Evolutionary conservation across 2,888 invertebrate genomes (phyloP), one percentile per base, ranked within the genome.

Genomic region (Salpingus planirostris): DNA sequence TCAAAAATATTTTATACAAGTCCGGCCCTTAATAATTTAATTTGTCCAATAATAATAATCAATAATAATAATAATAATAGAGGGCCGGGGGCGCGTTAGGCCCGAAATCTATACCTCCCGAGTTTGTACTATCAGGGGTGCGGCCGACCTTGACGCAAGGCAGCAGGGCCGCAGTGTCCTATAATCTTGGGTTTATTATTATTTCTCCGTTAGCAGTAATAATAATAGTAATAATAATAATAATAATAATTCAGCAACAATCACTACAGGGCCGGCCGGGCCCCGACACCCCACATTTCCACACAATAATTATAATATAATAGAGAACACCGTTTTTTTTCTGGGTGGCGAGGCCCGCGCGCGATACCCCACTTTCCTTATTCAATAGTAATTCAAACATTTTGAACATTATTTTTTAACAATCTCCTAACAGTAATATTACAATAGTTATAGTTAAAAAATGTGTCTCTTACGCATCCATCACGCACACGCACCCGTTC

Each of bases 1-100:
- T 74, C 73, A 75, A 74, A 74, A 74, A 74, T 74, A 74, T 71
- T 71, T 67, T 68, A 67, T 66, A 63, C 62, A 62, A 45, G 33
- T 44, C 50, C 51, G 52, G 49, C 45, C 40, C 7, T 4, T 23
- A 28, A 40, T 41, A 39, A 29, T 31, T 35, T n/a, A n/a, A n/a
- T n/a, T n/a, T n/a, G n/a, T n/a, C n/a, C n/a, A n/a, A n/a, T n/a
- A n/a, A n/a, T n/a, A n/a, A n/a, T n/a, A n/a, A n/a, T n/a, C n/a
- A n/a, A n/a, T n/a, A n/a, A n/a, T n/a, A n/a, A n/a, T n/a, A n/a
- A n/a, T n/a, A n/a, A n/a, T n/a, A n/a, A n/a, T n/a, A n/a, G n/a
- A n/a, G n/a, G n/a, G n/a, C n/a, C 31, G 43, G 39, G 45, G 51
- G 47, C 50, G 45, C 48, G 46, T 30, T 27, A 35, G 45, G 40